Base-by-base conservation (phyloP, 1,140 invertebrate species). In the Tetragnatha versicolor region DNA sequence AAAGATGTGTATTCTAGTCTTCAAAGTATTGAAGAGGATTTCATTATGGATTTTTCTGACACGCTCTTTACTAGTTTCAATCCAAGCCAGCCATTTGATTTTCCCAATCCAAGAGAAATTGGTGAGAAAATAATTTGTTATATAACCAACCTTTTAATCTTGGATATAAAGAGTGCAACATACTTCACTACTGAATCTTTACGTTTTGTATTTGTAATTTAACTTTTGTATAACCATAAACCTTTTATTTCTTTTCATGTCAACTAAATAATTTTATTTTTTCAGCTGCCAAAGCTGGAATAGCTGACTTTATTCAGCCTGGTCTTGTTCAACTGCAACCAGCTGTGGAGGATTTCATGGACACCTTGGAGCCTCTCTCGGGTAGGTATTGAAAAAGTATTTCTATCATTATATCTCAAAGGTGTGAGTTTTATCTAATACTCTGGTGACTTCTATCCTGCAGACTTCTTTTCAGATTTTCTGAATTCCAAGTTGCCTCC, bases 291-390 rank as follows among this genome's bases (percentile, higher is more conserved):
- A 69, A 65, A 79, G 61, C 68, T 55, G 70, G 63, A 77, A 80
- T 81, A 83, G 94, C 97, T 17, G 97, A 99, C 88, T 95, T 99
- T 83, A 98, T 99, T 86, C 98, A 99, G 88, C 98, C 98, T 63
- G 97, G 95, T 85, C 89, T 99, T 81, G 92, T 97, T 63, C 95
- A 97, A 70, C 88, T 99, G 45, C 97, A 99, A 85, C 97, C 97
- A 78, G 97, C 95, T 88, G 89, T 99, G 81, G 96, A 98, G 85
- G 97, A 99, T 87, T 95, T 96, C 85, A 95, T 93, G 83, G 90
- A 94, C 84, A 92, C 93, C 84, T 82, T 86, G 45, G 86, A 83
- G 65, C 79, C 81, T 22, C 58, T 82, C 31, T 70, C 82, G 61
- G 83, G 83, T 83, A 80, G 25, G n/a, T 37, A 53, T 20, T 63